Base-by-base conservation (phyloP, 2,888 invertebrate genomes). In the Clusia tigrina region DNA sequence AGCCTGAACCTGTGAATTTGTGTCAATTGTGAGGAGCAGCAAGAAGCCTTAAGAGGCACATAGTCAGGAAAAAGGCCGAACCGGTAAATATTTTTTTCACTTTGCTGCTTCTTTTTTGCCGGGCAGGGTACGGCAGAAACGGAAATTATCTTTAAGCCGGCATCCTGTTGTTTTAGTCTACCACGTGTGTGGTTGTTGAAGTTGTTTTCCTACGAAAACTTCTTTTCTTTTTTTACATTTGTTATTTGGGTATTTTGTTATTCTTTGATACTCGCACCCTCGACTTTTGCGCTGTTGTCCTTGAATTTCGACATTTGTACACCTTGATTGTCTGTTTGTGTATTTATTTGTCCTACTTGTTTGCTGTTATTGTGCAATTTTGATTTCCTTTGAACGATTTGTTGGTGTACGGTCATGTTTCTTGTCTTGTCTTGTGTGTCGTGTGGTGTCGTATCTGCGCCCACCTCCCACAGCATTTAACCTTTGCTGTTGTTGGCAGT, bases 1-100 rank as follows among this genome's bases (percentile, higher is more conserved):
- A 74, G 75, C 72, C n/a, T 75, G 69, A 73, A 69, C 20, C 48
- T 48, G 48, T 5, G 22, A 48, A 48, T 48, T 65, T 74, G 72
- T 74, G 71, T 69, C 77, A 70, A 74, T 67, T 56, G 51, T 64
- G 38, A 58, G 59, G 54, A 17, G 57, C 58, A 53, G 46, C 24
- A 65, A 23, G 20, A 55, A 17, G 25, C 22, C 17, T 25, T 26
- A 24, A 22, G 58, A 42, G 48, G 10, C 60, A 26, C 25, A 37
- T 54, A 61, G 60, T 52, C 26, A 54, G 24, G 37, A n/a, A 38
- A 2, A 54, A 56, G 38, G 6, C 37, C 2, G 22, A 48, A 42
- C 42, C 3, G n/a, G n/a, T n/a, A n/a, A n/a, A n/a, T n/a, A n/a
- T n/a, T n/a, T n/a, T n/a, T n/a, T n/a, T n/a, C n/a, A n/a, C n/a